Evolutionary conservation across 2,888 invertebrate genomes (phyloP), one percentile per base, ranked within the genome.

Genomic region (Protodeltote pygarga): DNA sequence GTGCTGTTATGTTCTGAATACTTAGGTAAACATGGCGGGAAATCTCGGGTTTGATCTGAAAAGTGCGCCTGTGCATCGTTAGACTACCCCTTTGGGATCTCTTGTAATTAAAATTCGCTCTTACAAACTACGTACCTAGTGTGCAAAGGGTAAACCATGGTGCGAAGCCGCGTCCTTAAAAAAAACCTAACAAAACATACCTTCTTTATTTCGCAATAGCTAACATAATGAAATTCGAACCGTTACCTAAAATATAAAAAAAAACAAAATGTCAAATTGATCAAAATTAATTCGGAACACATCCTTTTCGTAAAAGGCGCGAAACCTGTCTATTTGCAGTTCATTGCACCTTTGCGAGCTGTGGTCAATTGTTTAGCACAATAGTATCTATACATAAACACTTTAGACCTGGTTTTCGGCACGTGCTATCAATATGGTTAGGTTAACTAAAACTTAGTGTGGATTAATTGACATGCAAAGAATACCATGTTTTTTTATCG

Each of bases 301-400:
- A 33, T 37, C 29, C 14, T 40, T 31, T 29, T 42, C 15, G 11
- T 21, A 28, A 42, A 25, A 50, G 13, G 23, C 25, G n/a, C 21
- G 38, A 34, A 9, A 5, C 15, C 20, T 34, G 20, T 27, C 17
- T 33, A 10, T 28, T 28, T 8, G 13, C 27, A 38, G 61, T 51
- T 49, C 48, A 60, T 38, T 65, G 45, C 40, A 48, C 61, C 19
- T 28, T 27, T 25, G 25, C 41, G 5, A 15, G 19, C 19, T 38
- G 33, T 33, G 16, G 13, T 28, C 32, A 34, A 32, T 40, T 39
- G 29, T 44, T 49, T 55, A 60, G 32, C 44, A 50, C n/a, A n/a
- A n/a, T n/a, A n/a, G n/a, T n/a, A n/a, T n/a, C n/a, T n/a, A n/a
- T n/a, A n/a, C 37, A 13, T 47, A 46, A 35, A 41, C 27, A 45